These are phyloP conservation scores for Dicrostonyx torquatus DNA, from an alignment of 2,797 vertebrate species.

Conservation along the genomic window DNA sequence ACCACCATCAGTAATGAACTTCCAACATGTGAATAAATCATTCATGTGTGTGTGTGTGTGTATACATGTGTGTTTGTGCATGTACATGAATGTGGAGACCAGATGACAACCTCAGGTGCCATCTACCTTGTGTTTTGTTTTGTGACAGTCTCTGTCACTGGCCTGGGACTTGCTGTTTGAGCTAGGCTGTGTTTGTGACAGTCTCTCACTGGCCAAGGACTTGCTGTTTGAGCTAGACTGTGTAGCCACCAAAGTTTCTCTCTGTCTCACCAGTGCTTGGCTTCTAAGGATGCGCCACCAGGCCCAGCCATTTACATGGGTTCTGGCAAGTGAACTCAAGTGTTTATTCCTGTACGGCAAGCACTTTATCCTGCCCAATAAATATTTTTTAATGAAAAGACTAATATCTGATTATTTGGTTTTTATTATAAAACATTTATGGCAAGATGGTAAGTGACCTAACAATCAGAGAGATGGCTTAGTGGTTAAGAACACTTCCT, in stretches of 20 bases:
- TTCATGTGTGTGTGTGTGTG: not conserved
- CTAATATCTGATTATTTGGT: not conserved
- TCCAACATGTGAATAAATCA: not conserved
- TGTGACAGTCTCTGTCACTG: too few species aligned
- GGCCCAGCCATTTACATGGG: not conserved
- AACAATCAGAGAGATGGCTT: not conserved
- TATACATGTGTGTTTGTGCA: too few species aligned
- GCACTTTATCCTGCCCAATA: not conserved
- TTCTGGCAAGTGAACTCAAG: not conserved
- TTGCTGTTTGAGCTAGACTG: not conserved
- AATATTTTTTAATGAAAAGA: conserved; percentile 22
- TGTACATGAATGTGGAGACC: not conserved
- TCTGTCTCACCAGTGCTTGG: not conserved
- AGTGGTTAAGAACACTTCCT: not conserved
- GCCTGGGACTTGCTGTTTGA: too few species aligned
- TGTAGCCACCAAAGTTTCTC: not conserved
- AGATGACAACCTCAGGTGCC: not conserved
- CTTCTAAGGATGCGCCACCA: not conserved
- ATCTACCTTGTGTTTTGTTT: not conserved
- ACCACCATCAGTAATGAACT: conserved; percentile 22
- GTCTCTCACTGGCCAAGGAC: not conserved
- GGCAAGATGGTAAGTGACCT: not conserved
- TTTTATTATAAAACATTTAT: conserved; percentile 27
- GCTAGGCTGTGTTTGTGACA: not conserved
- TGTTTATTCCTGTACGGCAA: not conserved